Conservation (phyloP, 2,113 vertebrate species). For the Bambusicola thoracicus region DNA sequence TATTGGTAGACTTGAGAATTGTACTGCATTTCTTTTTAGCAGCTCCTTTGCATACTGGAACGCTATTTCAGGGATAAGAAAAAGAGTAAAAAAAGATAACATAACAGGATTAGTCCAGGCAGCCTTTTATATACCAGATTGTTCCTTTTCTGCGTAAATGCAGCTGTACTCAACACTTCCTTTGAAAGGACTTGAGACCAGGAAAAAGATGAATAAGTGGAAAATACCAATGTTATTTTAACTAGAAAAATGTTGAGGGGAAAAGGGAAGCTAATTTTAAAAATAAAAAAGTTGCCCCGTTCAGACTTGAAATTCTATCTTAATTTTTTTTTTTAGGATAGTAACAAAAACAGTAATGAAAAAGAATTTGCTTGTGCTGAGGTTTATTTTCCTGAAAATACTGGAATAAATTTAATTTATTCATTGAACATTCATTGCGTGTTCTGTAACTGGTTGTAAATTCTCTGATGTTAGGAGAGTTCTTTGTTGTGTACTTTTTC, state of each 20-base stretch:
- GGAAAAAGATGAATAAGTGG: background rate
- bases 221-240: background rate
- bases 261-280: background rate
- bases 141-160: background rate
- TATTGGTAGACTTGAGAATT: background rate
- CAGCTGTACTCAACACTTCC: background rate
- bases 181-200: background rate
- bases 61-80: background rate
- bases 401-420: background rate
- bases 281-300: background rate
- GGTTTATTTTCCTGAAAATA: background rate
- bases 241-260: background rate
- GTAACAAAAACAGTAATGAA: background rate
- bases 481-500: background rate
- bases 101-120: background rate
- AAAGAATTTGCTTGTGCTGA: background rate
- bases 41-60: background rate
- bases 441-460: background rate
- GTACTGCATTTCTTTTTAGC: background rate
- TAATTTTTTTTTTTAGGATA: background rate
- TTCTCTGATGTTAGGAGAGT: background rate
- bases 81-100: background rate
- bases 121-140: background rate
- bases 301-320: background rate
- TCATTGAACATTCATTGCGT: background rate